Base-by-base conservation (phyloP, 2,888 invertebrate genomes). In the Napeogenes sylphis region DNA sequence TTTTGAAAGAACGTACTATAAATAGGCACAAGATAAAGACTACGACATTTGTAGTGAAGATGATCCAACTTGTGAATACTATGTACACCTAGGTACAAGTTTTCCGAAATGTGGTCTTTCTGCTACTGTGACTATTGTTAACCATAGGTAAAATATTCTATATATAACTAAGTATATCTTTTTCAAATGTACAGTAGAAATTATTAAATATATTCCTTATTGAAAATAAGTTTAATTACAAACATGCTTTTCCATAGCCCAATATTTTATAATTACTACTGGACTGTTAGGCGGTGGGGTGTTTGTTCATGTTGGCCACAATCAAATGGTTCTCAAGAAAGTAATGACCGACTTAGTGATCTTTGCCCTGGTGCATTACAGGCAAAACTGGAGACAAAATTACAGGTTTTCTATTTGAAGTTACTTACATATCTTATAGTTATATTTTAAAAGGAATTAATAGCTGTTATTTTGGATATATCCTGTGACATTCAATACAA, bases 31-130 rank as follows among this genome's bases (percentile, higher is more conserved):
- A 0, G 80, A 82, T 10, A 87, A 84, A 59, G 77, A 84, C 69
- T 87, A 82, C 72, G 87, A 88, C 64, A 83, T 88, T 58, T 77
- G 80, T 66, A 76, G 77, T 45, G 83, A 78, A 0, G 82, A 77
- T 4, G 88, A 88, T 66, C 75, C 78, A 0, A 78, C 71, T 5
- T 87, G 88, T 72, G 73, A 81, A 61, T 77, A 82, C 72, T 85
- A 80, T 70, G 78, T 86, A 55, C 75, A 84, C 64, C 79, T 88
- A 30, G 87, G 87, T 45, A 76, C 78, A 0, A 81, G 83, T 5
- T 83, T 85, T 67, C 85, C 87, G 3, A 64, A 65, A 14, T 79
- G 80, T 2, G 2, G 78, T n/a, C 77, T 88, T 4, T 64, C 76
- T 4, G 70, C 75, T 45, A 70, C 74, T 12, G 73, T 86, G 14